Base-by-base conservation (phyloP, 2,797 vertebrate species). In the Sebastes hubbsi region DNA sequence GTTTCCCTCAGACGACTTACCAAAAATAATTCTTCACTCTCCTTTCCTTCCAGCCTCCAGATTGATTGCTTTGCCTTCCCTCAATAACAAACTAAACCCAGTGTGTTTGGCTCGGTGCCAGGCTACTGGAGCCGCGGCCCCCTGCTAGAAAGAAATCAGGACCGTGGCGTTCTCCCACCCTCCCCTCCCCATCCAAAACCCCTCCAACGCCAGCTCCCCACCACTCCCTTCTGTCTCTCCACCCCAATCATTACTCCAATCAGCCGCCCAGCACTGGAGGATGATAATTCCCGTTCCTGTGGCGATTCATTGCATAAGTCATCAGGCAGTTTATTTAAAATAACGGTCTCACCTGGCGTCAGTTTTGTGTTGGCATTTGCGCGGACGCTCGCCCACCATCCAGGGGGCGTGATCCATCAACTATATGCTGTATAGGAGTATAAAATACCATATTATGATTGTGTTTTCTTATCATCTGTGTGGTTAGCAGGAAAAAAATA, bases 211-310 rank as follows among this genome's bases (percentile, higher is more conserved):
- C 55, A 3, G 55, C 80, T 58, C 75, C 77, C 55, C 54, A 69
- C 65, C 69, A 16, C 60, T 52, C 71, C 60, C 72, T 67, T 54
- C 85, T 62, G 60, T 80, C 87, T 84, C 83, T 80, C 84, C 87
- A 81, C 84, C 87, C 85, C 76, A 67, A 84, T 94, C 91, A 89
- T 89, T 85, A 87, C 88, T 84, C 77, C 91, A 94, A 94, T 94
- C 93, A 93, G 88, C 64, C 46, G 67, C 81, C 80, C 82, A 32
- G 77, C 80, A 59, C 83, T 27, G 56, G 1, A 27, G 71, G 46
- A 67, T 77, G 72, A 74, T 85, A 74, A 87, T 80, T 88, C 80
- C 75, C 18, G 1, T 88, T 85, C 87, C 88, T 81, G 85, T 77
- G 82, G 89, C 25, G 82, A 86, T 61, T 75, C 74, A 25, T 20